Conservation (phyloP, 2,113 vertebrate species). For the Ifrita kowaldi region DNA sequence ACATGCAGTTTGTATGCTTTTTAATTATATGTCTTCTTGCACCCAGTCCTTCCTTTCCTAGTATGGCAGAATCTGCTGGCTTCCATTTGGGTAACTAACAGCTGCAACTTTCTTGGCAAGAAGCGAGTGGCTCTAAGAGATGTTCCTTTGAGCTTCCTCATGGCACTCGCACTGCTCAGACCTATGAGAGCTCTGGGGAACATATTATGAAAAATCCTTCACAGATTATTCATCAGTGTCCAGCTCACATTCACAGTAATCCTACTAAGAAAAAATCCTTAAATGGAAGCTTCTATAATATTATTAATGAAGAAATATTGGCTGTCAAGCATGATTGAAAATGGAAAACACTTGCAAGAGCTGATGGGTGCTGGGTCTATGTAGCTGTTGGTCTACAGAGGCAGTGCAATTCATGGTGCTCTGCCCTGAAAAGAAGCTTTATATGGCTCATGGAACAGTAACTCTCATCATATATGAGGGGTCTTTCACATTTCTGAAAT, state of each 20-base stretch:
- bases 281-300: neutral
- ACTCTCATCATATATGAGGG: neutral
- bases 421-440: neutral
- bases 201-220: neutral
- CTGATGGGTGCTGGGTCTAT: neutral
- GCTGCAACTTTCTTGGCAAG: neutral
- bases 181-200: neutral
- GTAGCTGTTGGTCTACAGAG: neutral
- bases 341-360: neutral
- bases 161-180: neutral
- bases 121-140: neutral
- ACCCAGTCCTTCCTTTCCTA: neutral
- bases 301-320: neutral
- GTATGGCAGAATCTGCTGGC: neutral
- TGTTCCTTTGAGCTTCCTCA: accelerated
- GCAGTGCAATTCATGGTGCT: neutral
- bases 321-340: neutral
- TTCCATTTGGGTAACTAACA: neutral
- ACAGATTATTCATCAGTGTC: neutral
- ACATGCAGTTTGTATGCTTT: neutral
- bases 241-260: neutral
- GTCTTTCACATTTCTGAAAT: neutral
- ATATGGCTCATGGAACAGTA: neutral
- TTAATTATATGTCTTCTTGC: neutral
- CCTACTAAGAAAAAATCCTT: neutral